Evolutionary conservation across 1,140 invertebrate species (phyloP).

Genomic region (Gerris buenoi): DNA sequence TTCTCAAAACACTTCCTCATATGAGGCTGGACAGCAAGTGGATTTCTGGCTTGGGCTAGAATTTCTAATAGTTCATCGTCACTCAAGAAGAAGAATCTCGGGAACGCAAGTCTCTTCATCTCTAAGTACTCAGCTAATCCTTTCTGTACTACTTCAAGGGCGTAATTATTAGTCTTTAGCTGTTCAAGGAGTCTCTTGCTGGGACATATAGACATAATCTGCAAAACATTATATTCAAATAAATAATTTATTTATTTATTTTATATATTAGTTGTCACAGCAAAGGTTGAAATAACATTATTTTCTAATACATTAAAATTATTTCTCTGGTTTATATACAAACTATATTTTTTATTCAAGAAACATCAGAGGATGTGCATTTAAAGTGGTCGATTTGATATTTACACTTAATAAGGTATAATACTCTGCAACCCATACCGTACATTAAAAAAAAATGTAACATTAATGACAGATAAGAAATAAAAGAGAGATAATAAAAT

Average conservation of each 20-base stretch:
- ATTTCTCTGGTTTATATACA: too few species aligned
- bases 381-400: too few species aligned
- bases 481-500: too few species aligned
- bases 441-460: too few species aligned
- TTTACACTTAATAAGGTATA: too few species aligned
- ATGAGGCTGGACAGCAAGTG: conserved; percentile 59
- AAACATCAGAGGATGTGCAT: too few species aligned
- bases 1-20: conserved; percentile 66
- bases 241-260: neutral
- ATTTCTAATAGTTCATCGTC: conserved; percentile 65
- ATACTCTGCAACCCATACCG: too few species aligned
- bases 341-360: too few species aligned
- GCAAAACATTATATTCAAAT: conserved; percentile 14
- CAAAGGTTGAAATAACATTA: too few species aligned
- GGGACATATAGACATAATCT: conserved; percentile 43
- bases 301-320: too few species aligned
- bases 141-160: conserved; percentile 42
- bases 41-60: conserved; percentile 53
- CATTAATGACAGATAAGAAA: too few species aligned
- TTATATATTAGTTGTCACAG: too few species aligned
- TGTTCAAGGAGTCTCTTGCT: conserved; percentile 46
- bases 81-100: conserved; percentile 60
- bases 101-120: conserved; percentile 51
- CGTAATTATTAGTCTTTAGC: conserved; percentile 46
- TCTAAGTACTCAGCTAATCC: conserved; percentile 60